Evolutionary conservation across 1,140 invertebrate species (phyloP).

Genomic region (Phenacoccus solenopsis): DNA sequence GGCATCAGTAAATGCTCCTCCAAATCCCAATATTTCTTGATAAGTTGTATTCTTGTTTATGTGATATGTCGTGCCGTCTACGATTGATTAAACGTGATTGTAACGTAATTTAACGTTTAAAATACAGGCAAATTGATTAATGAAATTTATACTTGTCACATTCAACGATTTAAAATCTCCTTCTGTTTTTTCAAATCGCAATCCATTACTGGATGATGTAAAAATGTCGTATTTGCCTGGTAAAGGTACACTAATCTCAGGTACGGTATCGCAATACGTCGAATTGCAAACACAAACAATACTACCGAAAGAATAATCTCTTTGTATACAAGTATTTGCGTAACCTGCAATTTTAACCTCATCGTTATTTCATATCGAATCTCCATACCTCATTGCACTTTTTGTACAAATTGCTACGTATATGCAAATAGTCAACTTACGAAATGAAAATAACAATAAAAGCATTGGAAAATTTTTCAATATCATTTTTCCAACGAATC

Average conservation of each 20-base stretch:
- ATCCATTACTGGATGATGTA: slow-evolving; percentile 41
- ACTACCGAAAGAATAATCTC: slow-evolving; percentile 35
- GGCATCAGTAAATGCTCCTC: slow-evolving; percentile 77
- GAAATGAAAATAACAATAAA: too few species aligned
- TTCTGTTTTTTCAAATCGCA: slow-evolving; percentile 27
- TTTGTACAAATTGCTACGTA: neutral
- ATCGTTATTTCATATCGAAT: too few species aligned
- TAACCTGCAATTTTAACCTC: too few species aligned
- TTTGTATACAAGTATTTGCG: slow-evolving; percentile 31
- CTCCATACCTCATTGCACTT: too few species aligned
- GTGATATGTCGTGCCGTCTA: neutral
- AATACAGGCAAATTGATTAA: too few species aligned
- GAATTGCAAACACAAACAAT: slow-evolving; percentile 76
- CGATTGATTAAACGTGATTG: neutral
- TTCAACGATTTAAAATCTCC: neutral
- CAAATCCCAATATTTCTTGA: slow-evolving; percentile 62
- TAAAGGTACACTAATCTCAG: slow-evolving; percentile 29
- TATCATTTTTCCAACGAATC: too few species aligned
- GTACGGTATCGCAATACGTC: slow-evolving; percentile 64
- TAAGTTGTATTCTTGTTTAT: slow-evolving; percentile 33
- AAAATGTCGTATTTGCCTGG: slow-evolving; percentile 41
- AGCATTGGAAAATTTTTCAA: too few species aligned
- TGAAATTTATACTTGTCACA: neutral
- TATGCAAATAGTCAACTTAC: too few species aligned
- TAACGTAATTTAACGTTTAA: neutral